These are phyloP conservation scores for Esox niger DNA, from an alignment of 2,113 vertebrate species.

Conservation along the genomic window DNA sequence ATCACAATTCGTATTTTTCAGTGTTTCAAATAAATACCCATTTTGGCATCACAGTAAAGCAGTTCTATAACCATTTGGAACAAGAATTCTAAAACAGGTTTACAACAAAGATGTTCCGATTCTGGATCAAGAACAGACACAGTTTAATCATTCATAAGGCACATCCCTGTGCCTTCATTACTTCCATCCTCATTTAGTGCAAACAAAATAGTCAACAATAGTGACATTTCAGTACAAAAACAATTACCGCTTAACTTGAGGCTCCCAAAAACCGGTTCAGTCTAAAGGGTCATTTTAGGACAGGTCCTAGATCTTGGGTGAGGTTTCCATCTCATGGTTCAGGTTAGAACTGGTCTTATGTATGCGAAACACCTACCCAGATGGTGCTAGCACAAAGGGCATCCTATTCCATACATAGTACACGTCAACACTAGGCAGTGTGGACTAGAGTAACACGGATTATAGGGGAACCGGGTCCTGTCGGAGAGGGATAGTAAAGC, in stretches of 20 bases:
- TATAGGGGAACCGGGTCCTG: too few relatives aligned
- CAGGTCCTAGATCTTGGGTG: too few relatives aligned
- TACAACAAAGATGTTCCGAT: background rate
- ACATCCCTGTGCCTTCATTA: slow-evolving; percentile 20
- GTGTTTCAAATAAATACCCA: too few relatives aligned
- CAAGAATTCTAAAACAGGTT: background rate
- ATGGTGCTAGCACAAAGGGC: too few relatives aligned
- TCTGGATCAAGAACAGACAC: background rate
- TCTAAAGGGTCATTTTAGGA: too few relatives aligned
- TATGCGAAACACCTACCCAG: too few relatives aligned
- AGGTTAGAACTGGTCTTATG: too few relatives aligned
- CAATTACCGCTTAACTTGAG: background rate
- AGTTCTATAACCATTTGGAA: background rate
- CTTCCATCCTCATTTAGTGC: slow-evolving; percentile 27
- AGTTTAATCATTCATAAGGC: slow-evolving; percentile 42
- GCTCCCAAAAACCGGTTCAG: background rate
- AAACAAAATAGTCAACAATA: slow-evolving; percentile 32
- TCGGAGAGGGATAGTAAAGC: background rate
- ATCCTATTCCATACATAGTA: too few relatives aligned
- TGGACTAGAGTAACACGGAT: too few relatives aligned
- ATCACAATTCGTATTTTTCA: too few relatives aligned
- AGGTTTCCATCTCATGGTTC: too few relatives aligned
- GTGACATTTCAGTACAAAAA: background rate
- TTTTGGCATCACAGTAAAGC: background rate
- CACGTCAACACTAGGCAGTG: too few relatives aligned